Conservation (phyloP, 2,113 vertebrate genomes). For the Glaucomys volans region DNA sequence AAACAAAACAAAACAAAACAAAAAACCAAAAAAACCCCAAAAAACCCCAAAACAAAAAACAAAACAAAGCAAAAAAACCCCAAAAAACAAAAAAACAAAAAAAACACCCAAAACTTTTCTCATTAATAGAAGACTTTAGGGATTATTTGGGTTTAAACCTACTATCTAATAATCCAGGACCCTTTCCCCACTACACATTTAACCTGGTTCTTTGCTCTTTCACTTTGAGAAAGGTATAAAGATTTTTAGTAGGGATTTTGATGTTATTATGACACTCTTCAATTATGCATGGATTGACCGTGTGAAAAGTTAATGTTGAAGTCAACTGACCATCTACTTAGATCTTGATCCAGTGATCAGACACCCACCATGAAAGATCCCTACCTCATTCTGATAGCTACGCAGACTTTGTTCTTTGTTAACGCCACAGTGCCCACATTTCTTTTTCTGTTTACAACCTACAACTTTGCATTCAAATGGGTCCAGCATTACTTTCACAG, state of each 20-base stretch:
- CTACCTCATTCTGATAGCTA: not conserved
- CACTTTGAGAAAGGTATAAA: not conserved
- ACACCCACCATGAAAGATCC: not conserved
- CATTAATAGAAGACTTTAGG: not conserved
- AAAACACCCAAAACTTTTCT: no score
- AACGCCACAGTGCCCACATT: no score
- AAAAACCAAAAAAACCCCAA: no score
- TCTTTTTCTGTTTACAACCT: not conserved
- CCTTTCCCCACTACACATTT: not conserved
- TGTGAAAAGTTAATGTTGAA: not conserved
- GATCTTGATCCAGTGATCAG: not conserved
- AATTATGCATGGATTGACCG: not conserved
- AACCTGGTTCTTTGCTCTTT: not conserved
- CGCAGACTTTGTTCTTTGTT: not conserved
- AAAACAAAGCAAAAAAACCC: no score
- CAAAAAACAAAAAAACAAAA: no score
- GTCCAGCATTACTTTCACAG: not conserved
- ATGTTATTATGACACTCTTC: not conserved
- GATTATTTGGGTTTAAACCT: not conserved
- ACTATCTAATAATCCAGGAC: not conserved
- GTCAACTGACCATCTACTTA: not conserved
- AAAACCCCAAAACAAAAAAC: no score
- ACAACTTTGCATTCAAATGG: not conserved
- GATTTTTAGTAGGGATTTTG: not conserved
- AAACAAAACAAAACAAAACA: no score